These are phyloP conservation scores for Serripes groenlandicus DNA, from an alignment of 2,888 invertebrate genomes.

Conservation along the genomic window DNA sequence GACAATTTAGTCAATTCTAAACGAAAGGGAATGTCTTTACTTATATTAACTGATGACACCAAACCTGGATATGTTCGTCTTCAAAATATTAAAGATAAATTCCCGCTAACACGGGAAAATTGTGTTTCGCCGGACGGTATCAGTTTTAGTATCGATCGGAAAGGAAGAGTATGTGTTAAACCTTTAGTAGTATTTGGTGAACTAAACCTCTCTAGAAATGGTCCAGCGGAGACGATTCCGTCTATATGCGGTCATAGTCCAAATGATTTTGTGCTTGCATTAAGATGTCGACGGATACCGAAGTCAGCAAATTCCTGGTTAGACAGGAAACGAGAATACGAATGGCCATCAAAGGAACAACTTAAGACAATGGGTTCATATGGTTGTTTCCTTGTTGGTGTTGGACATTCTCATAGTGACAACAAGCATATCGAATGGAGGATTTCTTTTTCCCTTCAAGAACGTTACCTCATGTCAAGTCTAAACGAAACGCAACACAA, in stretches of 20 bases:
- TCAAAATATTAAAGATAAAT: too few relatives aligned
- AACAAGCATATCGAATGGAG: constrained; percentile 29
- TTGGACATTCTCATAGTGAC: constrained; percentile 5
- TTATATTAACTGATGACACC: too few relatives aligned
- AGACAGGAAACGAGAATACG: background rate
- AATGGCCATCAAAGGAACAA: background rate
- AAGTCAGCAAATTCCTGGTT: constrained; percentile 5
- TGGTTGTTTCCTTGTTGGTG: background rate
- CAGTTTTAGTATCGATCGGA: too few relatives aligned
- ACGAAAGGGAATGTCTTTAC: too few relatives aligned
- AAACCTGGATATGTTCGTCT: too few relatives aligned
- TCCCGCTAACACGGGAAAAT: too few relatives aligned
- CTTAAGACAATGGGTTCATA: background rate
- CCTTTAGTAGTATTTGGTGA: too few relatives aligned
- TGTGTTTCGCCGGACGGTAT: too few relatives aligned
- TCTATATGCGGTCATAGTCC: too few relatives aligned
- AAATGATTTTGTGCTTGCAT: background rate
- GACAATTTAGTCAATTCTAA: too few relatives aligned
- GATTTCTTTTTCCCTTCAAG: constrained; percentile 26
- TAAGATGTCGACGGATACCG: background rate
- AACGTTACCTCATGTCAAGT: constrained; percentile 36
- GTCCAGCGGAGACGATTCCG: background rate
- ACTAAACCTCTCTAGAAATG: too few relatives aligned
- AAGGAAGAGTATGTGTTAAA: too few relatives aligned
- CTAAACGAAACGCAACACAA: constrained; percentile 31